Base-by-base conservation (phyloP, 2,797 vertebrate genomes). In the Myotis daubentonii region DNA sequence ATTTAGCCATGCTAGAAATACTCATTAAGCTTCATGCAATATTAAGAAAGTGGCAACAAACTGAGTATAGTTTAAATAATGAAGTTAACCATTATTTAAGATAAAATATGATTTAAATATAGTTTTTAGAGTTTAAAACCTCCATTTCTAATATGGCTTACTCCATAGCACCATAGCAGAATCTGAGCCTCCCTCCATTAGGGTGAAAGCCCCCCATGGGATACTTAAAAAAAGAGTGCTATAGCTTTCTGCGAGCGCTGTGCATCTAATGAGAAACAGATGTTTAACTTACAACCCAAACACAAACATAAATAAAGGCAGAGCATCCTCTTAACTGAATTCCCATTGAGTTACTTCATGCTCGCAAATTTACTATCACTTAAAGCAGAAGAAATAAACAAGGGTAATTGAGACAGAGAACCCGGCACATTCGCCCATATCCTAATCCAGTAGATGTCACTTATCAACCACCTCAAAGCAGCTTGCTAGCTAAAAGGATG, bases 261-360 rank as follows among this genome's bases (percentile, higher is more conserved):
- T 15, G 60, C 30, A 36, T 49, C 6, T 93, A 93, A 84, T 87
- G 68, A 96, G 65, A 78, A 89, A 70, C 79, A 94, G 80, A 96
- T 95, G 62, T 75, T 93, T 87, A 79, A 41, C 15, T 92, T 87
- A 82, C 25, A 79, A 88, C 23, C 38, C 70, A 92, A 93, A 91
- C 41, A 23, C 30, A 95, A 76, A 74, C 6, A 78, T 30, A 76
- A 60, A 87, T 65, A 93, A 83, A 94, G 17, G 9, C 23, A 49
- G 62, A 57, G 41, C 49, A 94, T 87, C 83, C 78, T 83, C 76
- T 55, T 47, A 55, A 65, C 7, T 84, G 75, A 83, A n/a, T 94
- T 87, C 66, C 47, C 20, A 78, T 47, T n/a, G 78, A 94, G 47
- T 80, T 60, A 83, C 9, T 68, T 17, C n/a, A 19, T 47, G 36